A percentile compares a stretch with the other conserved stretches of the same genome.
These are phyloP conservation scores for Drosophila malerkotliana DNA, from an alignment of 1,140 invertebrate species.

Conservation along the genomic window DNA sequence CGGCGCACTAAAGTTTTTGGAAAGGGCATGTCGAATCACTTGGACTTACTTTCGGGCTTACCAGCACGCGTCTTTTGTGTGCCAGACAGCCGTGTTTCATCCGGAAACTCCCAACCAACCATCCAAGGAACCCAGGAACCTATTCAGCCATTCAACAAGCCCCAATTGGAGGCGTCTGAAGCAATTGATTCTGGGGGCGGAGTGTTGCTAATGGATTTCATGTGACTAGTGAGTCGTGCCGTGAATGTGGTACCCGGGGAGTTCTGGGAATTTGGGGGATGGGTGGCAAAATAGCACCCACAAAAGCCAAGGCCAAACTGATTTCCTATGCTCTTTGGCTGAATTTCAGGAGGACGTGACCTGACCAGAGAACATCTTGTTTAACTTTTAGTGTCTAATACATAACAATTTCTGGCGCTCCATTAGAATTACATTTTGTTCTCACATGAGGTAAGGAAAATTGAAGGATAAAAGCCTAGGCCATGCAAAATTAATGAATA, in stretches of 20 bases:
- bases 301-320: conserved; percentile 41
- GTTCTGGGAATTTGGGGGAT: neutral
- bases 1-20: conserved; percentile 46
- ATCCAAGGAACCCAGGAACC: neutral
- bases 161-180: conserved; percentile 34
- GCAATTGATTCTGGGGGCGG: conserved; percentile 29
- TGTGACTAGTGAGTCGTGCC: conserved; percentile 47
- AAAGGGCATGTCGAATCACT: conserved; percentile 29
- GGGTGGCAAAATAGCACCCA: conserved; percentile 11
- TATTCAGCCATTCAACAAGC: conserved; percentile 39
- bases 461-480: neutral
- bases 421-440: conserved; percentile 9
- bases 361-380: conserved; percentile 21
- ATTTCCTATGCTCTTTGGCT: conserved; percentile 38
- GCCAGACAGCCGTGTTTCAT: conserved; percentile 11
- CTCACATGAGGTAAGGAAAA: neutral
- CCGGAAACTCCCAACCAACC: neutral
- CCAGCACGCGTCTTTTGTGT: conserved; percentile 32
- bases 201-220: conserved; percentile 50
- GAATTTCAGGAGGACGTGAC: conserved; percentile 37
- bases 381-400: conserved; percentile 20
- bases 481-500: neutral
- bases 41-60: conserved; percentile 25
- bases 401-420: conserved; percentile 1
- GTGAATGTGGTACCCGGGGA: neutral